Conservation (phyloP, 2,797 vertebrate genomes). For the Smutsia gigantea region DNA sequence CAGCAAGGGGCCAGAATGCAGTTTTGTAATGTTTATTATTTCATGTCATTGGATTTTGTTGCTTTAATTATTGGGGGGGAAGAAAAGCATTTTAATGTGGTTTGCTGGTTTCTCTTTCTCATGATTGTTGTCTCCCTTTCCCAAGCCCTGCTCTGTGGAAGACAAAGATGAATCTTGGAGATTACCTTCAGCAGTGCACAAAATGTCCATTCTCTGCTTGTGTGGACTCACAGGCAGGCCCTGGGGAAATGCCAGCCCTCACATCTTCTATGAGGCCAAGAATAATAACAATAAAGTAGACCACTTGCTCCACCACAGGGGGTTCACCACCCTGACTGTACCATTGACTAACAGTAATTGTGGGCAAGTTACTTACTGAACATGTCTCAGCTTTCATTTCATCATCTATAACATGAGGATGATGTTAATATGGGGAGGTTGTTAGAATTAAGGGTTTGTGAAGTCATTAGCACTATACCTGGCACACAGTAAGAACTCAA, state of each 20-base stretch:
- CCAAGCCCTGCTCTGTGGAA: slow-evolving; percentile 28
- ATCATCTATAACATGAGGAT: neutral
- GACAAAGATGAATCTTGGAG: slow-evolving; percentile 66
- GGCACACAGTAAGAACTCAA: neutral
- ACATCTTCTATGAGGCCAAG: slow-evolving; percentile 74
- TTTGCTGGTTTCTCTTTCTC: slow-evolving; percentile 46
- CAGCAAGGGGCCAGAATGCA: neutral
- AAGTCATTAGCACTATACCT: neutral
- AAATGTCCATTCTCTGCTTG: slow-evolving; percentile 56
- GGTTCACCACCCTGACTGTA: neutral
- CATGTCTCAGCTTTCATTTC: neutral
- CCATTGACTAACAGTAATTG: fast-evolving
- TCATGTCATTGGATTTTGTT: slow-evolving; percentile 57
- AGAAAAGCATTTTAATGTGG: slow-evolving; percentile 54
- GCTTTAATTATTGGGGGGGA: slow-evolving; percentile 72
- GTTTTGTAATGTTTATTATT: slow-evolving; percentile 47
- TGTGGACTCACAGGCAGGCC: slow-evolving; percentile 71
- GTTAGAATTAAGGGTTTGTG: neutral
- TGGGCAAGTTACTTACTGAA: fast-evolving
- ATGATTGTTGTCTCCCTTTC: neutral
- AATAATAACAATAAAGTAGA: neutral
- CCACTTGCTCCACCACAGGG: too few species aligned
- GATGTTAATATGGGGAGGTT: neutral
- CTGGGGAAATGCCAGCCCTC: slow-evolving; percentile 61
- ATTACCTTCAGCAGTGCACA: neutral